phyloP scores from a whole-genome alignment of 2,888 invertebrate genomes.

The Drosophila colorata region DNA sequence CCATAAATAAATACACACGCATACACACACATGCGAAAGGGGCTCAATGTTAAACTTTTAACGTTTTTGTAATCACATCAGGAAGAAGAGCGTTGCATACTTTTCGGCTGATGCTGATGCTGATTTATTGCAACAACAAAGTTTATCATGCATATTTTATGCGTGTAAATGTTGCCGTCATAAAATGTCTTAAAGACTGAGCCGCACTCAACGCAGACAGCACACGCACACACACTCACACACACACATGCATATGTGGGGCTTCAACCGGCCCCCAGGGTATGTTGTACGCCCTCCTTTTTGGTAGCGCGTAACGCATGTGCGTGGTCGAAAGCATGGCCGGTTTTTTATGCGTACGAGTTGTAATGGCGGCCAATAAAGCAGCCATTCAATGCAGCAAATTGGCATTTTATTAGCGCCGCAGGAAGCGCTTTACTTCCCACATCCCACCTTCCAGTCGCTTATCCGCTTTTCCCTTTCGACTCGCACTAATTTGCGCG shows the following conservation, averaged over 20 bases:
- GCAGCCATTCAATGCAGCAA: constrained; percentile 75
- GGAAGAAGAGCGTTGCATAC: constrained; percentile 44
- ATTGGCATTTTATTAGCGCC: constrained; percentile 78
- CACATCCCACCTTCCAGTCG: not conserved
- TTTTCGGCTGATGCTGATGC: constrained; percentile 56
- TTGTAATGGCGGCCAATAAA: constrained; percentile 79
- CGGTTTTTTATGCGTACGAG: constrained; percentile 77
- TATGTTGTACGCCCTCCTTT: not conserved
- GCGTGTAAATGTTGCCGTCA: constrained; percentile 80
- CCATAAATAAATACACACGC: constrained; percentile 48
- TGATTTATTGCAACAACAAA: constrained; percentile 80
- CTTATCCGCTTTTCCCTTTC: not conserved
- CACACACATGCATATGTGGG: constrained; percentile 6
- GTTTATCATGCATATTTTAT: constrained; percentile 83
- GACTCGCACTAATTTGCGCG: constrained; percentile 62
- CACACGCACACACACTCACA: constrained; percentile 12
- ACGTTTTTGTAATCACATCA: constrained; percentile 79
- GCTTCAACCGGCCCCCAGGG: not conserved
- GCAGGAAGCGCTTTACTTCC: constrained; percentile 22
- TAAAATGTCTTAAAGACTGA: constrained; percentile 69
- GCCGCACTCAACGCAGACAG: constrained; percentile 9
- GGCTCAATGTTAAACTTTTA: constrained; percentile 66
- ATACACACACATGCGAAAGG: constrained; percentile 11
- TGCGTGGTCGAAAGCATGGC: constrained; percentile 51
- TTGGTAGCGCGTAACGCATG: constrained; percentile 29